Evolutionary conservation across 2,113 vertebrate species (phyloP).

Genomic region (Nyctibius bracteatus): DNA sequence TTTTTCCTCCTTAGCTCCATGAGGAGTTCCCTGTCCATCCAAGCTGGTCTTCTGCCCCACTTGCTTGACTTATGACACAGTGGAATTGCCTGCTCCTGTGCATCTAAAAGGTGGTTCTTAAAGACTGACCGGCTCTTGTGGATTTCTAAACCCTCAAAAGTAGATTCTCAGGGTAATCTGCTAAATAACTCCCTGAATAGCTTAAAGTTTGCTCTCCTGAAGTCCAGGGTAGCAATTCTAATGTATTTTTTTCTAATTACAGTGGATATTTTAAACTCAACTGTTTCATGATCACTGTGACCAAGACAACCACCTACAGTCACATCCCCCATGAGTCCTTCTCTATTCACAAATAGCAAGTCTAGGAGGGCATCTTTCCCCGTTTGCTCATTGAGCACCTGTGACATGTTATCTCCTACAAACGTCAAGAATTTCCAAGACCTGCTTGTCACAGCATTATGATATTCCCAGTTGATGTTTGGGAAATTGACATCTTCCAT

Average conservation of each 20-base stretch:
- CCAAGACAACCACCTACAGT: background rate
- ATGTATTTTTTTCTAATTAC: background rate
- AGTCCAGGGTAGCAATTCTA: background rate
- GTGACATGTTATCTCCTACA: background rate
- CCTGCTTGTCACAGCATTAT: background rate
- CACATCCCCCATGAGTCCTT: background rate
- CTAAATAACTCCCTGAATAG: background rate
- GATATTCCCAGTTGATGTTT: background rate
- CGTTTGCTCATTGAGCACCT: background rate
- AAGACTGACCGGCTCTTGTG: background rate
- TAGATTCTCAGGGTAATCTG: background rate
- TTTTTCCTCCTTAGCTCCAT: background rate
- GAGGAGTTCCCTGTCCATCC: background rate
- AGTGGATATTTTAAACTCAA: background rate
- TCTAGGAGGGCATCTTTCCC: background rate
- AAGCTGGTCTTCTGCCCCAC: background rate
- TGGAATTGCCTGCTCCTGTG: background rate
- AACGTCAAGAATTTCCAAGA: background rate
- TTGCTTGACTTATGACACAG: background rate
- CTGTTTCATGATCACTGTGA: background rate
- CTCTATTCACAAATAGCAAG: background rate
- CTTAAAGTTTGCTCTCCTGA: background rate
- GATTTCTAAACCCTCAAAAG: background rate
- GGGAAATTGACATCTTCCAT: background rate
- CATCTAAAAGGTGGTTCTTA: background rate